phyloP scores from a whole-genome alignment of 2,113 vertebrate genomes.

The Microtus montanus region DNA sequence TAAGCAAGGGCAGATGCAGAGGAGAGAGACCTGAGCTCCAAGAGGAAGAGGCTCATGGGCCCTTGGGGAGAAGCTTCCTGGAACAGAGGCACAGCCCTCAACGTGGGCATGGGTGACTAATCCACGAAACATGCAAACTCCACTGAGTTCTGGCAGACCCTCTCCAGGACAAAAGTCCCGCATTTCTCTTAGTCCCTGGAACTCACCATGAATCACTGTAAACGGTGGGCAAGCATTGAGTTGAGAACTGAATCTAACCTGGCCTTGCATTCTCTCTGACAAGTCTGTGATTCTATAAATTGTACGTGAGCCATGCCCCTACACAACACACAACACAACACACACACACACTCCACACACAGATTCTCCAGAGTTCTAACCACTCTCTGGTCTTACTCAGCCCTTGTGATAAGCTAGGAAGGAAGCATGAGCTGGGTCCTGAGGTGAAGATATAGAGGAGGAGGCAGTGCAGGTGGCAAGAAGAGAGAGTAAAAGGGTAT shows the following conservation, averaged over 20 bases:
- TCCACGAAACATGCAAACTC: not conserved
- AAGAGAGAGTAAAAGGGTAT: not conserved
- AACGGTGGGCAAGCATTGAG: rapidly evolving
- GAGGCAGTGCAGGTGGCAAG: not conserved
- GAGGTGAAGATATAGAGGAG: not conserved
- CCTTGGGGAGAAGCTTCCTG: not conserved
- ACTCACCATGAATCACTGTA: not conserved
- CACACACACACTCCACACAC: not conserved
- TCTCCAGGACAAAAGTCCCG: not conserved
- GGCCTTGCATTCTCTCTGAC: not conserved
- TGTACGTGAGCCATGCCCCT: not conserved
- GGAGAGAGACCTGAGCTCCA: not conserved
- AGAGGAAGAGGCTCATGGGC: not conserved
- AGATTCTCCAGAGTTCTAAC: not conserved
- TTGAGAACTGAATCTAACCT: not conserved
- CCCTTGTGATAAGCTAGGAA: not conserved
- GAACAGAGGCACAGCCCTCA: not conserved
- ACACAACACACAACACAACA: not conserved
- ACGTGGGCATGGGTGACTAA: not conserved
- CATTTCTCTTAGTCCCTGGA: not conserved
- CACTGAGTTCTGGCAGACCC: not conserved
- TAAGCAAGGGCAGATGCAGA: not conserved
- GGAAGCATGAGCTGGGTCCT: not conserved
- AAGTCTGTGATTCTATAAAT: not conserved
- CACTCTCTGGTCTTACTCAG: not conserved